Evolutionary conservation across 2,888 invertebrate species (phyloP).

Genomic region (Hirtodrosophila trivittata): DNA sequence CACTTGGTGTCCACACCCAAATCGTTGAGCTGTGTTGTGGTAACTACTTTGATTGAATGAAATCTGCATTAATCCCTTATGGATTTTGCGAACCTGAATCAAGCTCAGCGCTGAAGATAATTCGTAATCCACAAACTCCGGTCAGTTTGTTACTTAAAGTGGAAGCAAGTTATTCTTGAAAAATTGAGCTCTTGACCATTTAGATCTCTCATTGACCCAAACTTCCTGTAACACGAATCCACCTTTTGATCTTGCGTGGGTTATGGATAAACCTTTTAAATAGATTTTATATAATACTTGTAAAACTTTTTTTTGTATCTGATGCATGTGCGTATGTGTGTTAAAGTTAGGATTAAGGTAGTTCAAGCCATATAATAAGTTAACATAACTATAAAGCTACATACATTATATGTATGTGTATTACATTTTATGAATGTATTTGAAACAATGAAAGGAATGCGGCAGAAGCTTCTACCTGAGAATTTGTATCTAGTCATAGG

Average conservation of each 20-base stretch:
- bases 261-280: not conserved
- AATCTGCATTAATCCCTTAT: too few relatives aligned
- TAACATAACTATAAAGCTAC: not conserved
- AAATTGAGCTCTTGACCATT: too few relatives aligned
- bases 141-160: too few relatives aligned
- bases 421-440: slow-evolving; percentile 9
- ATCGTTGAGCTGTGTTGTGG: too few relatives aligned
- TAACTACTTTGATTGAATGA: too few relatives aligned
- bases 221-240: too few relatives aligned
- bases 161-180: too few relatives aligned
- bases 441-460: not conserved
- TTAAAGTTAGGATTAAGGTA: slow-evolving; percentile 4
- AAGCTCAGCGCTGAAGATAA: too few relatives aligned
- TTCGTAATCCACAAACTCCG: too few relatives aligned
- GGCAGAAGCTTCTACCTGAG: slow-evolving; percentile 3
- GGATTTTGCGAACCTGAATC: too few relatives aligned
- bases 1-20: too few relatives aligned
- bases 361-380: slow-evolving; percentile 6
- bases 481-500: slow-evolving; percentile 69
- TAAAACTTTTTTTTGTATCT: slow-evolving; percentile 7
- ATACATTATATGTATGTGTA: slow-evolving; percentile 13
- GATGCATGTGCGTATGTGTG: slow-evolving; percentile 10
- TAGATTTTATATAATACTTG: not conserved
- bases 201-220: too few relatives aligned
- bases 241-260: not conserved